Evolutionary conservation across 35 echinoderm and acorn worm genomes (phyloP), one percentile per base, ranked within the genome.

Genomic region (Holothuria glaberrima): DNA sequence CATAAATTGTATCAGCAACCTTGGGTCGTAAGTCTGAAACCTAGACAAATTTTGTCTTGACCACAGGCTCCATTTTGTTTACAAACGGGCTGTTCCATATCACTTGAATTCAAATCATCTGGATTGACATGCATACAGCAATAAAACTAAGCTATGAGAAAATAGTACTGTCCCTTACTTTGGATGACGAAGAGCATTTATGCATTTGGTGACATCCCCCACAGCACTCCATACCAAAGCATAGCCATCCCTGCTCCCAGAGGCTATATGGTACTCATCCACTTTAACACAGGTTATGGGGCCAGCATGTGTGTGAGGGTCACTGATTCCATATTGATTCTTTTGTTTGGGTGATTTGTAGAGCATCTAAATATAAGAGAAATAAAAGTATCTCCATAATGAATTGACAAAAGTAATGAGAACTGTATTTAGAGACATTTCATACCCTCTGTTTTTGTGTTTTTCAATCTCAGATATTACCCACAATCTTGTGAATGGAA

Each of bases 221-320:
- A 95, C 4, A 31, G 93, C 91, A 84, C 93, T 95, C 93, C 97
- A 95, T 3, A 92, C 86, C 67, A 95, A 57, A 12, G 89, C 93
- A 64, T 99, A 99, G 13, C 97, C 93, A 85, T 99, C 97, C 20
- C 83, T 86, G 58, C 93, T 89, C 19, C 91, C 97, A 21, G 97
- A 95, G 9, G 92, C 89, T 35, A 99, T 89, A 44, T 99, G 97
- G 76, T 88, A 95, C 6, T 93, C 30, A 71, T 99, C 97, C 25
- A 95, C 67, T 58, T 95, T 91, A 14, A 99, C 91, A 36, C 88
- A 88, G 64, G 83, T 93, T n/a, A 99, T 94, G 18, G 97, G 88
- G 25, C 97, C 97, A 62, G 89, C 60, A 50, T 99, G 97, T 48
- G 90, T 94, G 54, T 75, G 60, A 58, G 89, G 88, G 50, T 80